Base-by-base conservation (phyloP, 2,888 invertebrate genomes). In the Tenthredo scrophulariae region DNA sequence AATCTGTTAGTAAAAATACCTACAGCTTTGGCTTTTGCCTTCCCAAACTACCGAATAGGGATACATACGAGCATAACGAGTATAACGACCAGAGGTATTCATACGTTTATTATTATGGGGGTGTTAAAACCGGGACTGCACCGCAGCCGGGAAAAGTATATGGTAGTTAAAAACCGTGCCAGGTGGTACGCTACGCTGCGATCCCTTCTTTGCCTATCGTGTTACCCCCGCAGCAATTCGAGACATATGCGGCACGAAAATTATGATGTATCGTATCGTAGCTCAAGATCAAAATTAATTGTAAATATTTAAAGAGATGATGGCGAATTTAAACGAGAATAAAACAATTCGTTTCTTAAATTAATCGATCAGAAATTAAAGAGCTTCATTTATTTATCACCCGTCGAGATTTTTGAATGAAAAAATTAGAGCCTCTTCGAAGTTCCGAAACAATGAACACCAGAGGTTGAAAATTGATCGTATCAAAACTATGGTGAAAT, bases 161-260 rank as follows among this genome's bases (percentile, higher is more conserved):
- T 77, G 15, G 79, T 46, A 26, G 77, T 54, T 79, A 58, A 79
- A 79, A 58, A 79, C 79, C 54, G 79, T 79, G 79, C 79, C 79
- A 79, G 79, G 79, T 79, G 79, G 79, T 79, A 37, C 79, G 18
- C 75, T 75, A 37, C 72, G 33, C 72, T 72, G n/a, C 37, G 37
- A 33, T 70, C 70, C 26, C 33, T 29, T 67, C 62, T 26, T 62
- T 13, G 26, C 4, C 26, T 62, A 22, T 37, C 37, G 33, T 70
- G 70, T 70, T 37, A 70, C 70, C 62, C 62, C 62, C 4, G 62
- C 50, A 50, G n/a, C 54, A 54, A 18, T 54, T 62, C 62, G 62
- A 62, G 26, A 62, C 62, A 62, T 62, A 62, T 62, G 62, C 26
- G 5, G 54, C 54, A 54, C 54, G 54, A 54, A 54, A 54, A 54